Evolutionary conservation across 2,113 vertebrate genomes (phyloP).

Genomic region (Gopherus flavomarginatus): DNA sequence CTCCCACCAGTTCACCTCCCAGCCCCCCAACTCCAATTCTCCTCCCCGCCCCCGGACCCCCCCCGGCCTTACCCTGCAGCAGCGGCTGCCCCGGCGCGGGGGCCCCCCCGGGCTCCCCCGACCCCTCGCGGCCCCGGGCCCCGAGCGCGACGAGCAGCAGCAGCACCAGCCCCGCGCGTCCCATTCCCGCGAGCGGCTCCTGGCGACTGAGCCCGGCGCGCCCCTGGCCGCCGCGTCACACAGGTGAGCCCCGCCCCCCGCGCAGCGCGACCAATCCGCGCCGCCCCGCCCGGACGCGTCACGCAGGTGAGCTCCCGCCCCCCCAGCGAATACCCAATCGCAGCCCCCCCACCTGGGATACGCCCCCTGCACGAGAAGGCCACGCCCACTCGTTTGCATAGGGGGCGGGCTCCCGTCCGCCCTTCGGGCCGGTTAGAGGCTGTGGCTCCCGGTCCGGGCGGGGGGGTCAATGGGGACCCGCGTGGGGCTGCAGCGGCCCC

Average conservation of each 20-base stretch:
- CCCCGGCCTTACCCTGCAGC: not conserved
- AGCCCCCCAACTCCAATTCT: not conserved
- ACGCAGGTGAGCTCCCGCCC: not conserved
- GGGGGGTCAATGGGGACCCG: no score
- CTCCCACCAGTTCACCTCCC: not conserved
- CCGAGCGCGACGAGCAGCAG: not conserved
- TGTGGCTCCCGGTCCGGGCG: no score
- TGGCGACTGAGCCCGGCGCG: not conserved
- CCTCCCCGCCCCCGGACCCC: no score
- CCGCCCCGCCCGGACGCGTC: not conserved
- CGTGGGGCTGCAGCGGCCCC: no score
- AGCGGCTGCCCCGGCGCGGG: no score
- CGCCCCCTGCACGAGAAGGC: not conserved
- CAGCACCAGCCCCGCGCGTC: not conserved
- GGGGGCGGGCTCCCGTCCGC: no score
- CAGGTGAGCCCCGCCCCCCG: not conserved
- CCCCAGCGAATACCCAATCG: not conserved
- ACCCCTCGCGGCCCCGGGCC: not conserved
- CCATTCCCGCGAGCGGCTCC: constrained; percentile 32
- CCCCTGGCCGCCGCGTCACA: not conserved
- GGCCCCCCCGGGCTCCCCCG: not conserved
- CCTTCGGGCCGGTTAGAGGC: no score
- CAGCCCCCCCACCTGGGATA: no score
- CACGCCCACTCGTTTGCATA: not conserved
- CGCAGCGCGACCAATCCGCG: not conserved